Base-by-base conservation (phyloP, 1,140 invertebrate species). In the Sycobia sp. region DNA sequence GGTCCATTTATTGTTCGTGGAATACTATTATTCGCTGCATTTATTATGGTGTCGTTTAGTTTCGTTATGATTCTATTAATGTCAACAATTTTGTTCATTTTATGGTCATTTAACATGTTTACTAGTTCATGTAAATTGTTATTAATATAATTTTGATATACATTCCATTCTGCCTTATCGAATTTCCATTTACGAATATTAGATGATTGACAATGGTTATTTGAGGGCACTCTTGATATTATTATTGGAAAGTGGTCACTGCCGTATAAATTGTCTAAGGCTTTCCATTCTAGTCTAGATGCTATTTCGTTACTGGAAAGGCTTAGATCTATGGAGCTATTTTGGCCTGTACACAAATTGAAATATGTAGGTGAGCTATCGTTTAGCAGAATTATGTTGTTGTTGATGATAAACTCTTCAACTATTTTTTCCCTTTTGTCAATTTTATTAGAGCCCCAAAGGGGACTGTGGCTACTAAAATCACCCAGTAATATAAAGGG, bases 401-500 rank as follows among this genome's bases (percentile, higher is more conserved):
- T 51, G 5, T 25, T 20, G 34, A 71, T 39, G 4, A 39, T 14
- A 9, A 39, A 4, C 0, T 71, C 56, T 14, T 66, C 69, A 41
- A 75, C 62, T 27, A 58, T 70, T 64, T 65, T 66, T 44, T 71
- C 73, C 60, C 71, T 62, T 11, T 10, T 18, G 44, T 75, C 70
- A 32, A 59, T 70, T 55, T 70, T 66, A 3, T 67, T 27, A 23
- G 70, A 74, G 9, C 70, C 73, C 73, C 72, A 78, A 23, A 73
- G 25, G 9, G 44, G 66, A 41, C 74, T 75, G 44, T 77, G 73
- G 18, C 69, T 70, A 32, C 76, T 77, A 51, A 77, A 76, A 38
- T 77, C 74, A 0, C 70, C 69, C 13, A 71, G 8, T 39, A 75
- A 22, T 32, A 77, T 62, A 46, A 69, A 78, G 13, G 69, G 73